Base-by-base conservation (phyloP, 2,113 vertebrate species). In the Myotis davidii region DNA sequence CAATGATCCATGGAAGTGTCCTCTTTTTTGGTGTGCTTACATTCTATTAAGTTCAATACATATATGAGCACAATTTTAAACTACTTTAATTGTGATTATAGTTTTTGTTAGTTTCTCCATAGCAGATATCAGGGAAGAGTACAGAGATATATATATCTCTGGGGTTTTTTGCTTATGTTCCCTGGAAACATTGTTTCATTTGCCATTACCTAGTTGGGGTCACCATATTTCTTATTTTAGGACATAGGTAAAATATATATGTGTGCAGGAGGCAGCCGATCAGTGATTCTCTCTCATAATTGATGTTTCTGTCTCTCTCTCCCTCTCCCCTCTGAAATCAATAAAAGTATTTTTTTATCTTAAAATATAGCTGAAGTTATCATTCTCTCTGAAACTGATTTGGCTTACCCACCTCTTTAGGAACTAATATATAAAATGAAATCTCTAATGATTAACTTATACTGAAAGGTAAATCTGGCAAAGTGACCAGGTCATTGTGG, bases 371-470 rank as follows among this genome's bases (percentile, higher is more conserved):
- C 54, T 92, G 17, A 92, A 70, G 13, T 85, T 88, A 72, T 59
- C 34, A 34, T 91, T 90, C 39, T 89, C 2, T 94, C 61, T 93
- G 9, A 23, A 94, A 73, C 70, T 54, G 72, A 90, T 91, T 92
- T 94, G 9, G 74, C 10, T 93, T 96, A 54, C 81, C 8, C 17
- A 77, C 11, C 9, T 82, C 37, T 77, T 85, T 91, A 86, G 56
- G 34, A 87, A 90, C 12, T 83, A 73, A 34, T 83, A 73, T 64
- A n/a, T 91, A 77, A 88, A 92, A 82, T 70, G 79, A 86, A 91
- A 64, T 56, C 50, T 50, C 6, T 50, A 64, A 52, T 89, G 29
- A 94, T 72, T 94, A 89, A 37, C 34, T 86, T 89, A 32, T 8
- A 39, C 2, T 69, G 10, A 91, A 67, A 37, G 27, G 20, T 90